Evolutionary conservation across 2,113 vertebrate species (phyloP).

Genomic region (Pogona vitticeps): DNA sequence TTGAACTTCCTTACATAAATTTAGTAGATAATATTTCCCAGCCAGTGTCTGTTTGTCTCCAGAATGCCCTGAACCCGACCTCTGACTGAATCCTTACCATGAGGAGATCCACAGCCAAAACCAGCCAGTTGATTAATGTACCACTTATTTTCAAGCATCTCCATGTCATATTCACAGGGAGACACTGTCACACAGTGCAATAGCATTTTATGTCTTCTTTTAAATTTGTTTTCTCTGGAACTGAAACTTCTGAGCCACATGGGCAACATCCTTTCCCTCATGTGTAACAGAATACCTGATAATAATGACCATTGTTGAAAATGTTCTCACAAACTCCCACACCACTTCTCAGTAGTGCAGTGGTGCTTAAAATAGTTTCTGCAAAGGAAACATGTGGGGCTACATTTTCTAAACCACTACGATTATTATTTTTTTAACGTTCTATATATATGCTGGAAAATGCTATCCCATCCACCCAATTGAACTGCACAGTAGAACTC

Average conservation of each 20-base stretch:
- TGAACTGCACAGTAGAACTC: constrained; percentile 14
- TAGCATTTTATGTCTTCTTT: not conserved
- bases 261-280: not conserved
- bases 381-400: not conserved
- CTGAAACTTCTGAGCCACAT: not conserved
- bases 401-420: constrained; percentile 12
- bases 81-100: not conserved
- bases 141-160: not conserved
- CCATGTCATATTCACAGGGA: not conserved
- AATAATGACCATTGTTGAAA: not conserved
- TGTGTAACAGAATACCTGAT: not conserved
- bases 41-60: not conserved
- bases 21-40: too few relatives aligned
- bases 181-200: not conserved
- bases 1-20: not conserved
- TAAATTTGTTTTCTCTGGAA: not conserved
- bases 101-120: not conserved
- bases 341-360: constrained; percentile 11
- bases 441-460: constrained; percentile 17
- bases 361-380: not conserved
- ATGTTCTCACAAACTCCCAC: not conserved
- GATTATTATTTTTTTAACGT: constrained; percentile 32
- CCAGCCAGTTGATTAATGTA: not conserved
- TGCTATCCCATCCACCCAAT: constrained; percentile 35
- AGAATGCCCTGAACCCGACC: too few relatives aligned